Conservation (phyloP, 2,113 vertebrate genomes). For the Callopanchax toddi region DNA sequence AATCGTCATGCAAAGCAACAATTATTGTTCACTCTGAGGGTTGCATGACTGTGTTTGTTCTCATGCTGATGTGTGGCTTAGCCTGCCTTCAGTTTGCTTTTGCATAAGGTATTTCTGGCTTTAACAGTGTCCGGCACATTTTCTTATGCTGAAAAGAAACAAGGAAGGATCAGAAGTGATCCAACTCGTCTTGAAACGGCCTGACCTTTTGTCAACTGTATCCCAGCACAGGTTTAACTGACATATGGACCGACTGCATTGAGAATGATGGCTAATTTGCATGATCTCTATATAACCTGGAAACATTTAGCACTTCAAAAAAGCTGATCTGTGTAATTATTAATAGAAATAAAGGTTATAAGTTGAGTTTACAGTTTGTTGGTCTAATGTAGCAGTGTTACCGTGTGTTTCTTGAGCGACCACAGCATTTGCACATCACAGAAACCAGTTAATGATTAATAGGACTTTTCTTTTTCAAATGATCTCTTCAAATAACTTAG, state of each 20-base stretch:
- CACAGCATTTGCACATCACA: conserved; percentile 48
- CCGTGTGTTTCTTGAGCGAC: conserved; percentile 42
- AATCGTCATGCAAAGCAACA: conserved; percentile 80
- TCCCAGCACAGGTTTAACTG: conserved; percentile 44
- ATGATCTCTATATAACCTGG: conserved; percentile 3
- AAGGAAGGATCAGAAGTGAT: conserved; percentile 57
- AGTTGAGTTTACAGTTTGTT: conserved; percentile 35
- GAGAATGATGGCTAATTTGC: conserved; percentile 12
- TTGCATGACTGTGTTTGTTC: conserved; percentile 65
- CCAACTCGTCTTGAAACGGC: conserved; percentile 55
- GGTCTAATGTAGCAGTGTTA: background rate
- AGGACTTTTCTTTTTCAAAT: conserved; percentile 34
- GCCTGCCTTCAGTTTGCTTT: conserved; percentile 69
- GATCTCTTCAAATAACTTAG: conserved; percentile 10
- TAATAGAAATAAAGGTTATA: conserved; percentile 13
- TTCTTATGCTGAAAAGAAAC: conserved; percentile 71
- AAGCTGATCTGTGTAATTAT: conserved; percentile 26
- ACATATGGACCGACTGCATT: conserved; percentile 17
- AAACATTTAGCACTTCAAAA: background rate
- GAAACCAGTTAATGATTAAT: conserved; percentile 60
- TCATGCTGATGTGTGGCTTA: conserved; percentile 70
- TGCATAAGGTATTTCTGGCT: conserved; percentile 69
- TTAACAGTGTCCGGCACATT: conserved; percentile 75
- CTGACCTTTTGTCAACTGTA: conserved; percentile 39
- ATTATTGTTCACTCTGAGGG: conserved; percentile 68